Evolutionary conservation across 2,797 vertebrate genomes (phyloP).

Genomic region (Hirundo rustica): DNA sequence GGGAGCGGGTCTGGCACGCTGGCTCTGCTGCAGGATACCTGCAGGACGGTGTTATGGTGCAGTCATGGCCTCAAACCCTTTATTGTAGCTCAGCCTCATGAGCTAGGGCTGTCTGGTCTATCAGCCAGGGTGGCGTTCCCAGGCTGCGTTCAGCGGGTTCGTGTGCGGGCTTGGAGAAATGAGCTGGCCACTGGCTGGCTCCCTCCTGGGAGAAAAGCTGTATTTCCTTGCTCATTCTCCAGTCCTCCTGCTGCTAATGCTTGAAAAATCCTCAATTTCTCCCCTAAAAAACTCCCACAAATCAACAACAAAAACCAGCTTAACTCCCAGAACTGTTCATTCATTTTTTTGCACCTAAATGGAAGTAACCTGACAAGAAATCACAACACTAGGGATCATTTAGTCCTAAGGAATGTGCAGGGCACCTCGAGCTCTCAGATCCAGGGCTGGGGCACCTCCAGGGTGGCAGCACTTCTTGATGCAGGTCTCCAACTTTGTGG

Average conservation of each 20-base stretch:
- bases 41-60: neutral
- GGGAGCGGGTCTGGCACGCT: neutral
- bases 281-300: neutral
- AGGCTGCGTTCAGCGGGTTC: rapidly evolving
- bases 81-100: neutral
- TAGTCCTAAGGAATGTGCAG: neutral
- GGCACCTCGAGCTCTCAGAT: neutral
- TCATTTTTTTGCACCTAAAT: rapidly evolving
- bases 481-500: rapidly evolving
- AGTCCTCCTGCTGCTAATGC: neutral
- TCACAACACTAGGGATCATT: rapidly evolving
- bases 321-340: neutral
- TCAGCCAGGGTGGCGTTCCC: neutral
- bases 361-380: neutral
- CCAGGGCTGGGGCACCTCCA: too few species aligned
- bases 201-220: neutral
- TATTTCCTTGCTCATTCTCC: neutral
- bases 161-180: neutral
- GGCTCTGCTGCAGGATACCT: neutral
- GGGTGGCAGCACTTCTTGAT: neutral
- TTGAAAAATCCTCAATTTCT: neutral
- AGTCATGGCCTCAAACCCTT: neutral
- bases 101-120: neutral
- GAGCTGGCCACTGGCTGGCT: neutral
- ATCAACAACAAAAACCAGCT: rapidly evolving